phyloP scores from a whole-genome alignment of 2,113 vertebrate genomes.

The Lophotis ruficrista region DNA sequence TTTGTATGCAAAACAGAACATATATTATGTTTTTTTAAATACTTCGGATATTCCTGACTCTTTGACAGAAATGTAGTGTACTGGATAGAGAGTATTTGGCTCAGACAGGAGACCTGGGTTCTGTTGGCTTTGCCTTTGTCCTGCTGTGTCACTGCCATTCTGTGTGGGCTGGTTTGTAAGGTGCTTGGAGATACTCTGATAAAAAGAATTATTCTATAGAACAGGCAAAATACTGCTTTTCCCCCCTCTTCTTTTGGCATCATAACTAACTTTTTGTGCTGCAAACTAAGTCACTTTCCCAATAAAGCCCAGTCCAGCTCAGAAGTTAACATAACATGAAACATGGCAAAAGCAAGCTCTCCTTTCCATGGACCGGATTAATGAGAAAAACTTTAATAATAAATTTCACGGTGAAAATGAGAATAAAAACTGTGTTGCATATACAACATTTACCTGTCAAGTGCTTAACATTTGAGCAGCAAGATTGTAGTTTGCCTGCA shows the following conservation, averaged over 20 bases:
- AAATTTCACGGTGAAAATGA: background rate
- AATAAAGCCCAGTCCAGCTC: background rate
- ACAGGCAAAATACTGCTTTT: background rate
- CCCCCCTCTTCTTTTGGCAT: background rate
- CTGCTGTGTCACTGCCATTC: background rate
- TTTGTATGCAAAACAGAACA: background rate
- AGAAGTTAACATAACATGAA: background rate
- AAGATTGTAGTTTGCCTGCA: background rate
- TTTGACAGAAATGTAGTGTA: background rate
- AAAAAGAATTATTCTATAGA: background rate
- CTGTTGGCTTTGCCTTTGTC: background rate
- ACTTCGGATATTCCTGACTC: background rate
- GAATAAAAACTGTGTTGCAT: background rate
- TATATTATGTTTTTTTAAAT: background rate
- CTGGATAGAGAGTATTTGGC: background rate
- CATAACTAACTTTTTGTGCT: background rate
- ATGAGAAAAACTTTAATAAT: background rate
- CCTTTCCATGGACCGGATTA: background rate
- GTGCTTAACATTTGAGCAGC: background rate
- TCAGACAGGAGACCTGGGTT: background rate
- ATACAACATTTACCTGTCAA: background rate
- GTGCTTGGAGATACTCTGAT: background rate
- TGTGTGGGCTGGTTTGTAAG: background rate
- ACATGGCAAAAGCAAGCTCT: background rate
- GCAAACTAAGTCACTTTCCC: background rate